Evolutionary conservation across 2,888 invertebrate species (phyloP).

Genomic region (Drosophila pseudotakahashii): DNA sequence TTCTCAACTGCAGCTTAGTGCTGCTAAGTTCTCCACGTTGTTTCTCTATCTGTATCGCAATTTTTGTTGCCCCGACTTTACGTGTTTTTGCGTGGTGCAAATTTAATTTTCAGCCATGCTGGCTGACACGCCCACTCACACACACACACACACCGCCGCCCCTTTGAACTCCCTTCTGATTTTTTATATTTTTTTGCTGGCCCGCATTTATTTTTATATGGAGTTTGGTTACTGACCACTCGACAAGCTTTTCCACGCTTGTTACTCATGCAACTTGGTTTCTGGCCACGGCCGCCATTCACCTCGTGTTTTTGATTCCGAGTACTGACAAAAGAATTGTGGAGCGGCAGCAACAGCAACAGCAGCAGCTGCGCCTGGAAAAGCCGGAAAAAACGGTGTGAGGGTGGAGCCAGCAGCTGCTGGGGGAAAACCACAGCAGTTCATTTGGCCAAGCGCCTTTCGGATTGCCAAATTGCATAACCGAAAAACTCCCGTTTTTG

Average conservation of each 20-base stretch:
- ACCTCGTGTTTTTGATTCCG: conserved; percentile 40
- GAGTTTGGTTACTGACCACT: conserved; percentile 43
- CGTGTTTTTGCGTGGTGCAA: conserved; percentile 40
- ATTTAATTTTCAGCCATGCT: conserved; percentile 64
- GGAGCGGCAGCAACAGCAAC: conserved; percentile 24
- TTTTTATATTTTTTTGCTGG: neutral
- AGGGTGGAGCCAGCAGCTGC: conserved; percentile 14
- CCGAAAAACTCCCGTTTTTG: conserved; percentile 18
- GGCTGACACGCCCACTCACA: conserved; percentile 37
- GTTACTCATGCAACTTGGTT: conserved; percentile 71
- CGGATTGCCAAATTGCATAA: conserved; percentile 73
- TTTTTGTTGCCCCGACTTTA: conserved; percentile 7
- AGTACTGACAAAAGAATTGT: conserved; percentile 34
- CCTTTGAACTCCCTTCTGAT: conserved; percentile 9
- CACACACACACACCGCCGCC: conserved; percentile 2
- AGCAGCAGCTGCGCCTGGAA: conserved; percentile 24
- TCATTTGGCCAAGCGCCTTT: conserved; percentile 46
- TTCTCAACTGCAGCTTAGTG: conserved; percentile 62
- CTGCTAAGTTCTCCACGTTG: conserved; percentile 16
- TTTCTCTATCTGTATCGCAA: conserved; percentile 2
- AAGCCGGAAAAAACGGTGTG: conserved; percentile 6
- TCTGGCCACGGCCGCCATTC: conserved; percentile 42
- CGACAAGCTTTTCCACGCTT: conserved; percentile 55
- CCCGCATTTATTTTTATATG: conserved; percentile 60
- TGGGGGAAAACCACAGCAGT: conserved; percentile 27